phyloP scores from a whole-genome alignment of 2,888 invertebrate genomes.

The Athripsodes cinereus region DNA sequence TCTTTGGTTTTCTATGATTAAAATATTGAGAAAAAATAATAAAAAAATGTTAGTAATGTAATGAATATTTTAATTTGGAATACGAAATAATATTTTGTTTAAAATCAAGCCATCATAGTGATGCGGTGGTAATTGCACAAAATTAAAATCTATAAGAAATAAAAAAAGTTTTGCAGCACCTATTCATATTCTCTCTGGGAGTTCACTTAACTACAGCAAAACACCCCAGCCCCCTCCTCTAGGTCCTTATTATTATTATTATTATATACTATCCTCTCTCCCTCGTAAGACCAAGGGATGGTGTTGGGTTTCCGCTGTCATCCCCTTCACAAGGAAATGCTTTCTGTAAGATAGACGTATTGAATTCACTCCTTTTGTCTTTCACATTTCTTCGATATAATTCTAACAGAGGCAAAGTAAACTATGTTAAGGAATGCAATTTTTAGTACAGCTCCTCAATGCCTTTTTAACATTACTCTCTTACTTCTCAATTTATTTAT shows the following conservation, averaged over 20 bases:
- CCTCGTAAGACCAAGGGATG: constrained; percentile 4
- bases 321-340: constrained; percentile 10
- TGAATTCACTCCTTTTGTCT: constrained; percentile 6
- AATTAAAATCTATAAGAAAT: not conserved
- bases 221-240: not conserved
- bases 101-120: not conserved
- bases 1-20: too few relatives aligned
- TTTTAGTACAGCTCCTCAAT: too few relatives aligned
- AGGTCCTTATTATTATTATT: constrained; percentile 5
- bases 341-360: constrained; percentile 9
- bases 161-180: not conserved
- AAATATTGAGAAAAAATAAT: too few relatives aligned
- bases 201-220: not conserved
- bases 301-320: constrained; percentile 11
- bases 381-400: not conserved
- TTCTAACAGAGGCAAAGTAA: too few relatives aligned
- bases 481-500: too few relatives aligned
- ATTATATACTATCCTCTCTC: too few relatives aligned
- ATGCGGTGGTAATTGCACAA: not conserved
- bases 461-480: too few relatives aligned
- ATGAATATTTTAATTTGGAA: too few relatives aligned
- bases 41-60: too few relatives aligned
- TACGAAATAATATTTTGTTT: too few relatives aligned
- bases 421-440: too few relatives aligned
- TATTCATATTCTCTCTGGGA: not conserved